A percentile compares a stretch with the other conserved stretches of the same genome.
These are phyloP conservation scores for Salvator merianae DNA, from an alignment of 2,113 vertebrate species.

Conservation along the genomic window DNA sequence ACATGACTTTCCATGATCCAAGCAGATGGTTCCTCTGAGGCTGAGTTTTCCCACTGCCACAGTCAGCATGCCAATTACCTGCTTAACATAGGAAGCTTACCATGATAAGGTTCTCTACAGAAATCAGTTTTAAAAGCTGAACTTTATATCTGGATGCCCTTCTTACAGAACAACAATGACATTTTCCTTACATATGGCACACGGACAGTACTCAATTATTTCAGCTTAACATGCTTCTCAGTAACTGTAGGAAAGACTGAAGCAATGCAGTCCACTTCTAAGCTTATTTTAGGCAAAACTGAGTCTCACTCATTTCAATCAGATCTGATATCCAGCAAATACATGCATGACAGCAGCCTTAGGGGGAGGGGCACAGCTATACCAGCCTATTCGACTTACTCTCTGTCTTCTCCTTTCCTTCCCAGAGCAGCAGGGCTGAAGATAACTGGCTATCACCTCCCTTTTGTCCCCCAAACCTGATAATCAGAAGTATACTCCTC, in stretches of 20 bases:
- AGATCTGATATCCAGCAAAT: too few relatives aligned
- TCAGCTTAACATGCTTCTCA: background rate
- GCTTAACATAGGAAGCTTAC: background rate
- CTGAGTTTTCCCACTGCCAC: background rate
- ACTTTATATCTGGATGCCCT: background rate
- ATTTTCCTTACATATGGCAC: background rate
- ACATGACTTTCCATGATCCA: background rate
- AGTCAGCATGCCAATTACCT: background rate
- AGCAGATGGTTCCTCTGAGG: too few relatives aligned
- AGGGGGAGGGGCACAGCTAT: too few relatives aligned
- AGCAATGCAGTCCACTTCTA: background rate
- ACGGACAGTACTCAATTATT: background rate
- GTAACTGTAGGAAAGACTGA: background rate
- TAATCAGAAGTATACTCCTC: background rate
- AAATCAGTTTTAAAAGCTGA: background rate
- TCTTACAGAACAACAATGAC: background rate
- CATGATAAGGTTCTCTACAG: background rate
- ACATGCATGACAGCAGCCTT: background rate
- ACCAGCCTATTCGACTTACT: too few relatives aligned
- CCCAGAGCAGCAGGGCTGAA: background rate
- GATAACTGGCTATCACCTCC: background rate
- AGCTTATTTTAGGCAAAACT: background rate
- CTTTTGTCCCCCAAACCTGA: background rate
- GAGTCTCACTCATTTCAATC: background rate
- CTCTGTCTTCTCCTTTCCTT: background rate